Percentiles rank a stretch among this genome's conserved stretches.
Evolutionary conservation across 2,797 vertebrate genomes (phyloP).

Genomic region (Halcyon smyrnensis): DNA sequence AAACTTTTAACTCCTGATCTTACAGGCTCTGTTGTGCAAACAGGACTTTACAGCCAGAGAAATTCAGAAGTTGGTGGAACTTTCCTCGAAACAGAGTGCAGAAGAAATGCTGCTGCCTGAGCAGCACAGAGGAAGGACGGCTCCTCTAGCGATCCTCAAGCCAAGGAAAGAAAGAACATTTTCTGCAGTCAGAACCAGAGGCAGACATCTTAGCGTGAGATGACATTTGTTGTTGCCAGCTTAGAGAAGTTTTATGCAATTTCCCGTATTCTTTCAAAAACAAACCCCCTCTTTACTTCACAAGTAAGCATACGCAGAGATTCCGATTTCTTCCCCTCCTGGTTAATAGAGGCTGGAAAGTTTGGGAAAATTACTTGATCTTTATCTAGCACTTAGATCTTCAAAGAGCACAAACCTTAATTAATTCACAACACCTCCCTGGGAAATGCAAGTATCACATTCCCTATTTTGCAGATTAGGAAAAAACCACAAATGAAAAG

Average conservation of each 20-base stretch:
- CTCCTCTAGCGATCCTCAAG: accelerated
- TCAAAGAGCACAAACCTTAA: constrained; percentile 29
- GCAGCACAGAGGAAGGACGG: background rate
- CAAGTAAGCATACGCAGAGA: background rate
- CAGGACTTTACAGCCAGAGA: background rate
- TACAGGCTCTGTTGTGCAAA: background rate
- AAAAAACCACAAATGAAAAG: background rate
- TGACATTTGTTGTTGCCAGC: background rate
- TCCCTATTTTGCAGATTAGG: background rate
- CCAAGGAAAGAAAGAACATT: background rate
- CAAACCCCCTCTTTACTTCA: accelerated
- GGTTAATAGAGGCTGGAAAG: background rate
- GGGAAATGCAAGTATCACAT: background rate
- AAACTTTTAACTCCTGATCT: background rate
- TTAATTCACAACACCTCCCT: constrained; percentile 24
- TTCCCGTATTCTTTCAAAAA: background rate
- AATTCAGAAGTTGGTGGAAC: background rate
- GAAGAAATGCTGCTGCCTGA: background rate
- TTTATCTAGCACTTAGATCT: background rate
- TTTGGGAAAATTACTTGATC: background rate
- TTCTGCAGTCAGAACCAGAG: background rate
- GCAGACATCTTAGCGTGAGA: constrained; percentile 13
- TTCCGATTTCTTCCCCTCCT: background rate
- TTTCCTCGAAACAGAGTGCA: background rate
- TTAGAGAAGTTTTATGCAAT: background rate